Conservation (phyloP, 2,113 vertebrate species). For the Otolemur garnettii region DNA sequence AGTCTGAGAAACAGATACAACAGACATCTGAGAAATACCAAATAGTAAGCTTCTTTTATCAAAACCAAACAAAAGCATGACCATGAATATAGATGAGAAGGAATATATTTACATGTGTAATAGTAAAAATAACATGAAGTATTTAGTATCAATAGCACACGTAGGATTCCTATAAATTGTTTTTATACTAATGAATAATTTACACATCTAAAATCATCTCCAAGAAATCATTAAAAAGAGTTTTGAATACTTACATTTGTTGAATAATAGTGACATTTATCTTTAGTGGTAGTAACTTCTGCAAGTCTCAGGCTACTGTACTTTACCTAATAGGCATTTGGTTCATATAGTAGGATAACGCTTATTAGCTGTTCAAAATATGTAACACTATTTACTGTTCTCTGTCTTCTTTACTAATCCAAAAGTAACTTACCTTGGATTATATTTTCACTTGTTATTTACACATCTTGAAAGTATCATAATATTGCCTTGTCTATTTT, state of each 20-base stretch:
- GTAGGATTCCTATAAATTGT: background rate
- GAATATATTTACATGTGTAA: background rate
- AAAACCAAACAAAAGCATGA: conserved; percentile 16
- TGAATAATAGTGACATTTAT: background rate
- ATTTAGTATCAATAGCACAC: background rate
- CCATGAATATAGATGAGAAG: background rate
- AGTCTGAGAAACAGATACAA: background rate
- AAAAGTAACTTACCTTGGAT: background rate
- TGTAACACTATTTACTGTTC: background rate
- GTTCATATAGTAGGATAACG: background rate
- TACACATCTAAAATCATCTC: background rate
- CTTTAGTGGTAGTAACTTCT: background rate
- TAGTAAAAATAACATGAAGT: conserved; percentile 22
- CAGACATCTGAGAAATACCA: background rate
- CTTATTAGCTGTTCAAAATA: background rate
- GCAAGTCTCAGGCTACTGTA: background rate
- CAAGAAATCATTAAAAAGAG: background rate
- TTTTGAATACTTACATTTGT: background rate
- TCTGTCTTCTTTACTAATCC: conserved; percentile 23
- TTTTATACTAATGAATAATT: background rate
- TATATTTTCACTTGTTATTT: background rate
- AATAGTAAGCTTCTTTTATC: background rate
- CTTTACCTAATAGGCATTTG: background rate
- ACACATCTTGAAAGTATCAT: background rate
- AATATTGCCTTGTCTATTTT: background rate